A percentile compares a stretch with the other conserved stretches of the same genome.
These are phyloP conservation scores for Ceyx cyanopectus DNA, from an alignment of 2,113 vertebrate genomes.

Conservation along the genomic window DNA sequence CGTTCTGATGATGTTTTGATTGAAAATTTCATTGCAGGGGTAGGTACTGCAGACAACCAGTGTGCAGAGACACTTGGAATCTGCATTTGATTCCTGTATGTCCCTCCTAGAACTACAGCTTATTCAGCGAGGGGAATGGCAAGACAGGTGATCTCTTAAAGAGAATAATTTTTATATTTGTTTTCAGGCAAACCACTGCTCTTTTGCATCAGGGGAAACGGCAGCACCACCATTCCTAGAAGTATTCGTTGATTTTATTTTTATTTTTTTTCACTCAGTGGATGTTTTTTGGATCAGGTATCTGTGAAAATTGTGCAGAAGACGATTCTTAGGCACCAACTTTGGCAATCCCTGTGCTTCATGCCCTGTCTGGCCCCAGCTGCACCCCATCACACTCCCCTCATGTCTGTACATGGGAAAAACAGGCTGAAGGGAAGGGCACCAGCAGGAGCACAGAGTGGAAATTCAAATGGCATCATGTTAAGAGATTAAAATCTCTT, in stretches of 20 bases:
- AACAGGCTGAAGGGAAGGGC: not conserved
- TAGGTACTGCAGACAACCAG: not conserved
- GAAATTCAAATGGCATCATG: not conserved
- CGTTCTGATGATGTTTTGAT: not conserved
- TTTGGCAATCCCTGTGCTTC: not conserved
- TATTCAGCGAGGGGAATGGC: not conserved
- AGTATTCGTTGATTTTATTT: not conserved
- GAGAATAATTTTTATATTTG: not conserved
- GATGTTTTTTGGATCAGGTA: not conserved
- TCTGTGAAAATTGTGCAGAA: not conserved
- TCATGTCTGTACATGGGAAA: not conserved
- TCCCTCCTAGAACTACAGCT: not conserved
- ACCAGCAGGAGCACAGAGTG: not conserved
- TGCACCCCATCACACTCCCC: accelerated
- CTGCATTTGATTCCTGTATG: not conserved
- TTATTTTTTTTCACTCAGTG: not conserved
- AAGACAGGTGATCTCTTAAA: not conserved
- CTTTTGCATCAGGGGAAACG: not conserved
- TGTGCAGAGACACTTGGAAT: not conserved
- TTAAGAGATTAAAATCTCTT: accelerated
- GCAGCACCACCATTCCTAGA: not conserved
- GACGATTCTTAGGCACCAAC: not conserved
- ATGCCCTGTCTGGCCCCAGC: accelerated
- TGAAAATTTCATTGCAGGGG: not conserved
- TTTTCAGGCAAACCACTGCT: not conserved